phyloP scores from a whole-genome alignment of 2,888 invertebrate genomes.

The Tholera decimalis region DNA sequence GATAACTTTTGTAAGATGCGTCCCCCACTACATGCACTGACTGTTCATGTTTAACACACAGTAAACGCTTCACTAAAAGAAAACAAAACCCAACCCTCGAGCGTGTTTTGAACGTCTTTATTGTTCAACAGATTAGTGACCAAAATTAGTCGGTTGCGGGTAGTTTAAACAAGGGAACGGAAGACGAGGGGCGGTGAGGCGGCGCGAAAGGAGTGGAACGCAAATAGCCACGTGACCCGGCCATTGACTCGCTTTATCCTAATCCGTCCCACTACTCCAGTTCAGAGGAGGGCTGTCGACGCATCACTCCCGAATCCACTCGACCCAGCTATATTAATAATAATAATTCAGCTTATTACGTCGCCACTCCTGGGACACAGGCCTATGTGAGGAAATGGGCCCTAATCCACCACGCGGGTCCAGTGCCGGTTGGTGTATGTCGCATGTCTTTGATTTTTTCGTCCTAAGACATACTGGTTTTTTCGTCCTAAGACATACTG shows the following conservation, averaged over 20 bases:
- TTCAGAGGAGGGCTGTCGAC: conserved; percentile 75
- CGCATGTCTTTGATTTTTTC: too few species aligned
- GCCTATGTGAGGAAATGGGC: too few species aligned
- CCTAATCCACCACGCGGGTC: too few species aligned
- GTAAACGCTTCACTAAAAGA: conserved; percentile 45
- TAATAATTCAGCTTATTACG: too few species aligned
- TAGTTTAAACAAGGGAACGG: conserved; percentile 83
- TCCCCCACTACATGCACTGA: conserved; percentile 21
- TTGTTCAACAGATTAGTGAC: conserved; percentile 82
- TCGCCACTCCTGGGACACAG: too few species aligned
- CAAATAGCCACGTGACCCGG: conserved; percentile 91
- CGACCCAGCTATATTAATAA: conserved; percentile 55
- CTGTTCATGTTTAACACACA: conserved; percentile 55
- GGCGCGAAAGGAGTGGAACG: conserved; percentile 81
- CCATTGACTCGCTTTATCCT: conserved; percentile 91
- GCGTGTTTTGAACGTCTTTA: conserved; percentile 68
- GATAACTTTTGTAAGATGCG: conserved; percentile 24
- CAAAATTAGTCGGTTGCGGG: conserved; percentile 85
- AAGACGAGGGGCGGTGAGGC: conserved; percentile 77
- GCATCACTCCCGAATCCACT: conserved; percentile 61
- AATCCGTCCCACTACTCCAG: conserved; percentile 91
- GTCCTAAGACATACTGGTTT: too few species aligned
- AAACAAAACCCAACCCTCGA: conserved; percentile 55
- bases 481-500: too few species aligned
- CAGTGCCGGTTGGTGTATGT: too few species aligned